Evolutionary conservation across 2,797 vertebrate species (phyloP).

Genomic region (Anas flavirostris): DNA sequence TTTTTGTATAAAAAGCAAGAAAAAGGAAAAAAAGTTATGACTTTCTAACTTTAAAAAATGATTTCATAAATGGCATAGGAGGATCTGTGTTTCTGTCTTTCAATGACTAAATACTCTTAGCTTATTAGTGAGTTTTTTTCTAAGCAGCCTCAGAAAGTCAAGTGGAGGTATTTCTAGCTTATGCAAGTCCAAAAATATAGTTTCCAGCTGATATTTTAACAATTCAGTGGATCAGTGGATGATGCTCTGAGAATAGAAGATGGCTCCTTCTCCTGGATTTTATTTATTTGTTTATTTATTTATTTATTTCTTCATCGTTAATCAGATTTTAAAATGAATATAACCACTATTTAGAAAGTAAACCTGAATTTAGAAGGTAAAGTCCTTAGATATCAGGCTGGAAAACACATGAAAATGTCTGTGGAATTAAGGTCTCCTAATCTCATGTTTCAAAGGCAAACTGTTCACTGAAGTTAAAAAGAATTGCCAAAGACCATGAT

Average conservation of each 20-base stretch:
- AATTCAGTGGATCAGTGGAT: not conserved
- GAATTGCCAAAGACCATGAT: not conserved
- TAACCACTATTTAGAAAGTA: not conserved
- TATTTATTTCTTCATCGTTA: not conserved
- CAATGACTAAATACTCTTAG: not conserved
- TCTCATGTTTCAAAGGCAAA: not conserved
- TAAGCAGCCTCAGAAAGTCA: not conserved
- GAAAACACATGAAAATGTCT: not conserved
- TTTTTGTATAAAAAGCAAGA: not conserved
- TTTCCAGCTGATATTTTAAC: not conserved
- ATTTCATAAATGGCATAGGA: not conserved
- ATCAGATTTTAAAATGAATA: not conserved
- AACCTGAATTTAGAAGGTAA: not conserved
- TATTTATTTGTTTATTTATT: not conserved
- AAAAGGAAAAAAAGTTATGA: not conserved
- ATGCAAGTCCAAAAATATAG: not conserved
- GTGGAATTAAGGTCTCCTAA: not conserved
- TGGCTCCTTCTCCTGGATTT: slow-evolving; percentile 22
- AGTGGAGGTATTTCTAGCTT: slow-evolving; percentile 1
- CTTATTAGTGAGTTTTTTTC: not conserved
- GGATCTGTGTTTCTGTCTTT: not conserved
- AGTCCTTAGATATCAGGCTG: not conserved
- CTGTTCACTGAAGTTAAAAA: not conserved
- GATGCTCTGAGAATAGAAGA: not conserved
- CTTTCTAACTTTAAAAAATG: slow-evolving; percentile 11